phyloP scores from a whole-genome alignment of 2,797 vertebrate genomes.

The Aeoliscus strigatus region DNA sequence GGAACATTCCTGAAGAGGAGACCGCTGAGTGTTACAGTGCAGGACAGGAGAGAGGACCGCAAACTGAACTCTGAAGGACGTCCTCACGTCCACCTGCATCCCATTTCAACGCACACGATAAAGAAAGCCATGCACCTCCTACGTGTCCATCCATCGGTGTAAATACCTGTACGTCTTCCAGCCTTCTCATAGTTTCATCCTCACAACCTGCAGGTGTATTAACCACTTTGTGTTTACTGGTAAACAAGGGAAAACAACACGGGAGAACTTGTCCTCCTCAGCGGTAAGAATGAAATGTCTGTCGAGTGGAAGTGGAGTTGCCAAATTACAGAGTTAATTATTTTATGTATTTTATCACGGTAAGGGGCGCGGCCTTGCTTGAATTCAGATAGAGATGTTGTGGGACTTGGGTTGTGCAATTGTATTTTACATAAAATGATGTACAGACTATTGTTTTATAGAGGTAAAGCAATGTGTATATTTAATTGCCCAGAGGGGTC shows the following conservation, averaged over 20 bases:
- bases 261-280: slow-evolving; percentile 49
- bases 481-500: slow-evolving; percentile 65
- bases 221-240: slow-evolving; percentile 54
- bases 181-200: slow-evolving; percentile 28
- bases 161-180: slow-evolving; percentile 54
- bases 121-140: slow-evolving; percentile 72
- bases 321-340: slow-evolving; percentile 49
- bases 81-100: slow-evolving; percentile 25
- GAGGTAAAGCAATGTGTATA: slow-evolving; percentile 65
- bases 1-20: slow-evolving; percentile 24
- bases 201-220: slow-evolving; percentile 37
- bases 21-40: slow-evolving; percentile 16
- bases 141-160: slow-evolving; percentile 53
- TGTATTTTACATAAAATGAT: slow-evolving; percentile 64
- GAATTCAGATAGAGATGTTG: slow-evolving; percentile 55
- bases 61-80: slow-evolving; percentile 28
- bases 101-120: slow-evolving; percentile 64
- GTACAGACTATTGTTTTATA: slow-evolving; percentile 69
- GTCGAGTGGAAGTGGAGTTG: slow-evolving; percentile 54
- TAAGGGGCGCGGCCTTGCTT: slow-evolving; percentile 52
- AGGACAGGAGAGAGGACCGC: slow-evolving; percentile 35
- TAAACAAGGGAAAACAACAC: slow-evolving; percentile 49
- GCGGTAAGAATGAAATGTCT: slow-evolving; percentile 29
- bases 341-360: slow-evolving; percentile 49
- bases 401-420: slow-evolving; percentile 75